Evolutionary conservation across 2,113 vertebrate genomes (phyloP), one percentile per base, ranked within the genome.

Genomic region (Morone saxatilis): DNA sequence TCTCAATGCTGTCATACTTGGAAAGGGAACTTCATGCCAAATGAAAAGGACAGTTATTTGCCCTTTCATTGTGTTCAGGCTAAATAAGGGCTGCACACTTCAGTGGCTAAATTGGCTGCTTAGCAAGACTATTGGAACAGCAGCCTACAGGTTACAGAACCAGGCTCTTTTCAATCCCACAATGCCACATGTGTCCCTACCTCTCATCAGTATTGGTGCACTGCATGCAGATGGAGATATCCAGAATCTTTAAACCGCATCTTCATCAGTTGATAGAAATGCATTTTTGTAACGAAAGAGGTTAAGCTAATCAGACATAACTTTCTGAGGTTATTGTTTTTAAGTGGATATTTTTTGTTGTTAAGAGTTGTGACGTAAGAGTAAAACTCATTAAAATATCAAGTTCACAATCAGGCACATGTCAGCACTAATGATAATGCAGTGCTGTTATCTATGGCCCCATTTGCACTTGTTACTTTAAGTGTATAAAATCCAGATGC

Each of bases 21-120:
- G n/a, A 82, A 80, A 66, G 40, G 13, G 1, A 22, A 17, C 47
- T 40, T 72, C 9, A 48, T 68, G 60, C 56, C 66, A 22, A 75
- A 68, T 71, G 56, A 68, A 70, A 41, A 14, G 17, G 53, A 65
- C 45, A 48, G 56, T 14, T 69, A 70, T 84, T 80, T 73, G 67
- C 25, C 77, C 74, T 85, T 70, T 71, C 20, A 81, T 70, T 87
- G 45, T 17, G 45, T 78, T 78, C 25, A 82, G 60, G 60, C 83
- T 78, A 86, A 86, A 78, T 83, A 71, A 73, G 43, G 76, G 71
- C 57, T 31, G 71, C 72, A 78, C 73, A 43, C 71, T 71, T 16
- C 70, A 36, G 56, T n/a, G 66, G 66, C 65, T 80, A 61, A 73
- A 70, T 72, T 48, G 65, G 56, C 75, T 54, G 19, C 47, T 63